These are phyloP conservation scores for Cirrhinus molitorella DNA, from an alignment of 2,797 vertebrate species.

Conservation along the genomic window DNA sequence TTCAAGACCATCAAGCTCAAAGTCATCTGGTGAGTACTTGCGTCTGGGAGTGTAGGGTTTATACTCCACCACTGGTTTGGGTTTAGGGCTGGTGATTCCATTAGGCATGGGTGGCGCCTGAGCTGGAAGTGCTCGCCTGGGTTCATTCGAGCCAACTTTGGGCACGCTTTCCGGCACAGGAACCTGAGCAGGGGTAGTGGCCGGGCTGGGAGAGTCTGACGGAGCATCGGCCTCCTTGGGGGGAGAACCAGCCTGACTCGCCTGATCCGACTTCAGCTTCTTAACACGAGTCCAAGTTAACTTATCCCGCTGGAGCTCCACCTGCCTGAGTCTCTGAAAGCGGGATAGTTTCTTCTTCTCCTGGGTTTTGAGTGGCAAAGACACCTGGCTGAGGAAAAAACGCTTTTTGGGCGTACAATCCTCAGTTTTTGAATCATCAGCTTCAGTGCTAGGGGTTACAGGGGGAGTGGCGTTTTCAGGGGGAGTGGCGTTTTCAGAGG, in stretches of 20 bases:
- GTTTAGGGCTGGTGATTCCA: slow-evolving; percentile 74
- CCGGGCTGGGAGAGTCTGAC: slow-evolving; percentile 57
- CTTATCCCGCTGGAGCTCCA: slow-evolving; percentile 84
- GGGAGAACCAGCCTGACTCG: slow-evolving; percentile 69
- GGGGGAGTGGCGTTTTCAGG: slow-evolving; percentile 59
- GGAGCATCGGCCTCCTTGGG: slow-evolving; percentile 46
- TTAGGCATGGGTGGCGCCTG: slow-evolving; percentile 82
- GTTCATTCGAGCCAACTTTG: slow-evolving; percentile 71
- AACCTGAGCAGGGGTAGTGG: slow-evolving; percentile 45
- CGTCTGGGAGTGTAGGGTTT: slow-evolving; percentile 81
- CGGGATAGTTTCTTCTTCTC: slow-evolving; percentile 88
- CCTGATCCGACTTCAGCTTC: slow-evolving; percentile 90
- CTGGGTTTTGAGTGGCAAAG: slow-evolving; percentile 87
- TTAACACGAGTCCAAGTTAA: slow-evolving; percentile 96
- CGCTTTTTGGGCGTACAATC: slow-evolving; percentile 83
- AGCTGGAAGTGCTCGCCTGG: slow-evolving; percentile 75
- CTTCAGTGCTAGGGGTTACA: slow-evolving; percentile 64
- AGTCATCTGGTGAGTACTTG: slow-evolving; percentile 82
- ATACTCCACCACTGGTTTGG: slow-evolving; percentile 76
- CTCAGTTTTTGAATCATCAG: slow-evolving; percentile 56
- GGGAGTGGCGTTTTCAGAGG: slow-evolving; percentile 53
- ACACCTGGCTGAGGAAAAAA: slow-evolving; percentile 93
- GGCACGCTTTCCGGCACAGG: slow-evolving; percentile 48
- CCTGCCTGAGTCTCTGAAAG: slow-evolving; percentile 82
- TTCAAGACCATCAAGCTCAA: slow-evolving; percentile 78